Evolutionary conservation across 2,113 vertebrate species (phyloP).

Genomic region (Colinus virginianus): DNA sequence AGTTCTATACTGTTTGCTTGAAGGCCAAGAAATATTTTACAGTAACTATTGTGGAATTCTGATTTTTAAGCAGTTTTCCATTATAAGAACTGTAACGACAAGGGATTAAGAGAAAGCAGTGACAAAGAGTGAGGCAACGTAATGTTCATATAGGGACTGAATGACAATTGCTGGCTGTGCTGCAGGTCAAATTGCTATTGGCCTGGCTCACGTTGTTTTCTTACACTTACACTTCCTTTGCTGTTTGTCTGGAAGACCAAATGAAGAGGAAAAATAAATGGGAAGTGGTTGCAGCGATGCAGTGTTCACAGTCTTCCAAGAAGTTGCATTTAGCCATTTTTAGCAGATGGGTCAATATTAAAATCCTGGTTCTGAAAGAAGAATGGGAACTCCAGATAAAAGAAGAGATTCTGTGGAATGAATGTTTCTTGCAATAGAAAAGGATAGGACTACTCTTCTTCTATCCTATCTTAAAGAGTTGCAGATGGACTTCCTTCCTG

Average conservation of each 20-base stretch:
- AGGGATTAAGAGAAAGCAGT: slow-evolving; percentile 23
- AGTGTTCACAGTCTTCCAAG: not conserved
- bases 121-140: slow-evolving; percentile 26
- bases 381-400: not conserved
- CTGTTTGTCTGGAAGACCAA: not conserved
- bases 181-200: not conserved
- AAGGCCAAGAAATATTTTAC: slow-evolving; percentile 63
- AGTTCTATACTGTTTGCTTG: slow-evolving; percentile 68
- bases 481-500: not conserved
- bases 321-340: slow-evolving; percentile 16
- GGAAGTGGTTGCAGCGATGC: not conserved
- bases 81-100: slow-evolving; percentile 14
- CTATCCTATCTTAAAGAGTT: not conserved
- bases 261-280: not conserved
- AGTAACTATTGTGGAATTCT: slow-evolving; percentile 10
- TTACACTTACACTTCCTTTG: not conserved
- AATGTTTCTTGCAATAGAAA: not conserved
- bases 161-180: slow-evolving; percentile 13
- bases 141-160: slow-evolving; percentile 15
- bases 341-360: slow-evolving; percentile 14
- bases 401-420: not conserved
- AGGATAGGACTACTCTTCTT: not conserved
- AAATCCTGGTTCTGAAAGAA: not conserved
- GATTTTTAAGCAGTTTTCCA: slow-evolving; percentile 27
- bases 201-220: not conserved